Evolutionary conservation across 2,113 vertebrate species (phyloP), one percentile per base, ranked within the genome.

Genomic region (Periophthalmodon schlosseri): DNA sequence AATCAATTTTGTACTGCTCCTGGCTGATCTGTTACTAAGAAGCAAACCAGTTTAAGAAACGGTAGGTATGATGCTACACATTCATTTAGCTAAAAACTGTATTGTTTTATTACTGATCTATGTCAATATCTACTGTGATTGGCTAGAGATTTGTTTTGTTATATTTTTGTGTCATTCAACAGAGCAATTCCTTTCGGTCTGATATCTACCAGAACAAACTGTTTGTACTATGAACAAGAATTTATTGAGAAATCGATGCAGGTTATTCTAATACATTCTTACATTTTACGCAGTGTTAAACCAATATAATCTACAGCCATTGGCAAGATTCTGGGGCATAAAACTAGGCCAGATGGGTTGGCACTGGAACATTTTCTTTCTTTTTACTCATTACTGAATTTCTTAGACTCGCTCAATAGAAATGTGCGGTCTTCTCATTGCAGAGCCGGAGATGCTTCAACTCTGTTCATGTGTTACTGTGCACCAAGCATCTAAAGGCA

Each of bases 401-500:
- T 75, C 36, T 73, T 72, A 73, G 76, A 84, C 61, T 52, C 80
- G 61, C 82, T 85, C 76, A 74, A 69, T 77, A 77, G 70, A 79
- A 83, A 81, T 80, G 78, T 81, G 70, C 74, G 75, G 70, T 76
- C 69, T 85, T 84, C 87, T 81, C 63, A 81, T 79, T 88, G 81
- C 68, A 39, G 47, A 73, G 68, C 68, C n/a, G 20, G 61, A 84
- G 64, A 84, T 78, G 76, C 21, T 73, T 60, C 70, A 77, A 84
- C 78, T 76, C n/a, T 77, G 77, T 72, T 78, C 70, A 85, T 75
- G 72, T 77, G 75, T 83, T 87, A 88, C 86, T 87, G 86, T 82
- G 76, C 75, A 72, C 72, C 58, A 49, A 65, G 72, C 70, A 87
- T 87, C 83, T 82, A 73, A 84, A 49, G 76, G 75, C 66, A 70